These are phyloP conservation scores for Lepidurus couesii DNA, from an alignment of 1,140 invertebrate species.

Conservation along the genomic window DNA sequence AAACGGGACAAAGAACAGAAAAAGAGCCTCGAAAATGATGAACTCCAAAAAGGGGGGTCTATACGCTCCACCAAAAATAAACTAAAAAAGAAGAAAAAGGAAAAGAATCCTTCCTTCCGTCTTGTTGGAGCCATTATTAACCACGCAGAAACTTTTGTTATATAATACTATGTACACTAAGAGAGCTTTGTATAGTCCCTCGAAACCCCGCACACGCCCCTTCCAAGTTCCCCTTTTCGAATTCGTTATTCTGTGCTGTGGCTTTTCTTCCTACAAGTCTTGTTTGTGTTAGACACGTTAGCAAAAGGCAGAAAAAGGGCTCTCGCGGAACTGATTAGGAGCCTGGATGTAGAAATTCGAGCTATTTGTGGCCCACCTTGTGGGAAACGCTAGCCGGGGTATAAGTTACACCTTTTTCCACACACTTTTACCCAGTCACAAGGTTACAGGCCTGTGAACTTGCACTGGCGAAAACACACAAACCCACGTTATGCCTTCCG, in stretches of 20 bases:
- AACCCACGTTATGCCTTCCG: background rate
- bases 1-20: conserved; percentile 12
- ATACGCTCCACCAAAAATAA: background rate
- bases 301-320: background rate
- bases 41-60: background rate
- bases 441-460: conserved; percentile 21
- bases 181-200: background rate
- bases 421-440: background rate
- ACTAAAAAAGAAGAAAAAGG: background rate
- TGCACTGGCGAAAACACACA: background rate
- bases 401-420: conserved; percentile 6
- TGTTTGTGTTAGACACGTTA: background rate
- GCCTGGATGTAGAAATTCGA: background rate
- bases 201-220: background rate
- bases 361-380: conserved; percentile 13
- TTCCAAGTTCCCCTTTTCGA: background rate
- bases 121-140: background rate
- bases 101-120: background rate
- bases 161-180: conserved; percentile 7
- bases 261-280: background rate
- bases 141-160: background rate
- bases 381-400: conserved; percentile 1
- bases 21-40: conserved; percentile 9
- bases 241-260: background rate
- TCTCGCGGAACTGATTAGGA: background rate